Percentiles rank a stretch among this genome's conserved stretches.
Evolutionary conservation across 2,797 vertebrate species (phyloP).

Genomic region (Scarus forsteni): DNA sequence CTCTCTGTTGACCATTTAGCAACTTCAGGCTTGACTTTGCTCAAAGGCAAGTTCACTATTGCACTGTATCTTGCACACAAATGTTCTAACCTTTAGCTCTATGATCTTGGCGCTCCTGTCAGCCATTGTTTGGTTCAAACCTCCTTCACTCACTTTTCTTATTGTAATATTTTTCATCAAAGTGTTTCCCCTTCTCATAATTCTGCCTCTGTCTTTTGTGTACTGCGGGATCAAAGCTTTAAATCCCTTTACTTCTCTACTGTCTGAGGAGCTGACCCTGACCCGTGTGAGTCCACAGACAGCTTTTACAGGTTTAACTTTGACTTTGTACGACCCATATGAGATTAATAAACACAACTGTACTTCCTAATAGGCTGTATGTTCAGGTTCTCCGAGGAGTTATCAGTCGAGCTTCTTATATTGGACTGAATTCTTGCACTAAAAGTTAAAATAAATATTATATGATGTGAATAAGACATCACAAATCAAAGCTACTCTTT

Average conservation of each 20-base stretch:
- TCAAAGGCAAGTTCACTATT: constrained; percentile 14
- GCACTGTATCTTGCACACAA: background rate
- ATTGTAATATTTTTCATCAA: constrained; percentile 40
- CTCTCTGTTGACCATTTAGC: constrained; percentile 1
- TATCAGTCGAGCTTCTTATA: background rate
- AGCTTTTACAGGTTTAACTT: constrained; percentile 30
- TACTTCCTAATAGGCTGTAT: constrained; percentile 5
- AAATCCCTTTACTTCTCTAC: constrained; percentile 1
- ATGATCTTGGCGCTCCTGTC: constrained; percentile 8
- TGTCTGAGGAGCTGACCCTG: constrained; percentile 33
- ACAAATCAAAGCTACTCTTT: constrained; percentile 29
- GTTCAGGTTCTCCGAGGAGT: background rate
- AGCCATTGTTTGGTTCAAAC: constrained; percentile 23
- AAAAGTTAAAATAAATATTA: background rate
- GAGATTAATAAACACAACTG: constrained; percentile 28
- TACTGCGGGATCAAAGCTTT: constrained; percentile 46
- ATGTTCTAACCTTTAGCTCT: constrained; percentile 30
- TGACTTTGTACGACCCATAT: constrained; percentile 27
- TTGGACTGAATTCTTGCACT: constrained; percentile 11
- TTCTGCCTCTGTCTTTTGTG: constrained; percentile 35
- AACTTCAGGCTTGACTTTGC: constrained; percentile 18
- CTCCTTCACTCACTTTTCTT: constrained; percentile 31
- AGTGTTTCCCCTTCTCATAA: constrained; percentile 10
- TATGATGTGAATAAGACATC: constrained; percentile 4
- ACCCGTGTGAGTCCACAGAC: constrained; percentile 7